Conservation (phyloP, 2,113 vertebrate species). For the Macroglossus sobrinus region DNA sequence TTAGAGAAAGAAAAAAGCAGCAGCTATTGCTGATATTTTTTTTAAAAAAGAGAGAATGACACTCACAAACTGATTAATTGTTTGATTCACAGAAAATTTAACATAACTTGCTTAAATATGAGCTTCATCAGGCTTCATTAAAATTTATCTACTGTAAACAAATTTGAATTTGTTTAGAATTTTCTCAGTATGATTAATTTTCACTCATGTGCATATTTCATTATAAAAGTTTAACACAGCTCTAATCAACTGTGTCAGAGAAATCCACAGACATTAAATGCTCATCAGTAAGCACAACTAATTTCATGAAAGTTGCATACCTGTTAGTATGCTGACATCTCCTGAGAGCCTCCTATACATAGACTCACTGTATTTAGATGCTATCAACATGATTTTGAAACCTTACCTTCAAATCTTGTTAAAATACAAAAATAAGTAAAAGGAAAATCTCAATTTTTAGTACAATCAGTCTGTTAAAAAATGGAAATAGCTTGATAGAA, state of each 20-base stretch:
- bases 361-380: not conserved
- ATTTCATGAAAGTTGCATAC: not conserved
- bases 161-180: constrained; percentile 47
- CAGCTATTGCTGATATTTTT: too few species aligned
- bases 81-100: constrained; percentile 22
- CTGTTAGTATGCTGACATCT: not conserved
- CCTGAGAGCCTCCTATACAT: not conserved
- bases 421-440: not conserved
- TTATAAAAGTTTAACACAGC: constrained; percentile 27
- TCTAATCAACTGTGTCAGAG: constrained; percentile 49
- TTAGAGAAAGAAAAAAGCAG: not conserved
- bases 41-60: not conserved
- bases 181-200: constrained; percentile 19
- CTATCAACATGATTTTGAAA: not conserved
- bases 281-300: not conserved
- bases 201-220: constrained; percentile 26
- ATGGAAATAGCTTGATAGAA: not conserved
- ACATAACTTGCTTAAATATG: constrained; percentile 29
- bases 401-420: not conserved
- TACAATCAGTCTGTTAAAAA: not conserved
- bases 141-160: constrained; percentile 40
- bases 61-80: constrained; percentile 13
- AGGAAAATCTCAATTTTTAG: not conserved
- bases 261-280: not conserved
- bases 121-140: constrained; percentile 47